Evolutionary conservation across 2,888 invertebrate genomes (phyloP).

Genomic region (Dasysyrphus albostriatus): DNA sequence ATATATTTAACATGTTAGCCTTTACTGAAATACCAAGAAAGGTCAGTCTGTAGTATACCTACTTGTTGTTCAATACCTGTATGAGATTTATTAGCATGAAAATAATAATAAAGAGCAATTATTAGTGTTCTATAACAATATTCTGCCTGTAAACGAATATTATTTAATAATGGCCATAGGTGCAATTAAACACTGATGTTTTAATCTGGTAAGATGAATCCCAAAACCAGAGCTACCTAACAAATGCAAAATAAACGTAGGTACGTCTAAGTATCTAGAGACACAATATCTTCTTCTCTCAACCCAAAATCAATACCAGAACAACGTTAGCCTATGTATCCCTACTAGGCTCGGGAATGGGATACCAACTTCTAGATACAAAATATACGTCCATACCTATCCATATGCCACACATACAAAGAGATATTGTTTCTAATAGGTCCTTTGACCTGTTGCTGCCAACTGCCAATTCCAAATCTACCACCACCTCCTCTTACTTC

Average conservation of each 20-base stretch:
- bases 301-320: slow-evolving; percentile 58
- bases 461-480: slow-evolving; percentile 16
- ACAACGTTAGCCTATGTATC: slow-evolving; percentile 5
- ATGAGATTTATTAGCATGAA: not conserved
- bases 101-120: slow-evolving; percentile 4
- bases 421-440: slow-evolving; percentile 63
- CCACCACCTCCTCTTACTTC: not conserved
- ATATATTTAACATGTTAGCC: too few species aligned
- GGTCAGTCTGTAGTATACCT: too few species aligned
- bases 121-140: slow-evolving; percentile 1
- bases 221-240: slow-evolving; percentile 18
- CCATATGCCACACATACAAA: slow-evolving; percentile 29
- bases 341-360: not conserved
- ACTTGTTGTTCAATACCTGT: too few species aligned
- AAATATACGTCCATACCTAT: slow-evolving; percentile 53
- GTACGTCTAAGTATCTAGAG: slow-evolving; percentile 9
- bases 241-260: slow-evolving; percentile 14
- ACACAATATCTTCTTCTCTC: slow-evolving; percentile 17
- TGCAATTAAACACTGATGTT: slow-evolving; percentile 59
- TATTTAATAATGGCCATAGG: slow-evolving; percentile 29
- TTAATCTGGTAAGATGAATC: slow-evolving; percentile 44
- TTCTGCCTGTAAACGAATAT: slow-evolving; percentile 36
- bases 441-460: slow-evolving; percentile 69
- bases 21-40: too few species aligned
- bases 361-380: not conserved